A percentile compares a stretch with the other conserved stretches of the same genome.
Conservation (phyloP, 2,888 invertebrate genomes). For the Lamellibrachia satsuma region DNA sequence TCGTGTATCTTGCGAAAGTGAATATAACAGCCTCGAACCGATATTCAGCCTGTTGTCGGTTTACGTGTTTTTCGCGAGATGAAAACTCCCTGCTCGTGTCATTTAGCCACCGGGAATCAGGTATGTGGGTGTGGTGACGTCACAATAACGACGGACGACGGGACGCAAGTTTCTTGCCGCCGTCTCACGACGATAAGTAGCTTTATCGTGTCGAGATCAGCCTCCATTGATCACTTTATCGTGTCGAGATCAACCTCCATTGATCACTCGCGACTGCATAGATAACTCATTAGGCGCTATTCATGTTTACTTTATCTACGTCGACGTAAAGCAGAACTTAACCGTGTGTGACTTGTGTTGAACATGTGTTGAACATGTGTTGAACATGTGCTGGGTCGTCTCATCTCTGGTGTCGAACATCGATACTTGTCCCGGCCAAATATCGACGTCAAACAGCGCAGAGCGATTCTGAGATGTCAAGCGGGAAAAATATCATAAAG, state of each 20-base stretch:
- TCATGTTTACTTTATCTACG: not conserved
- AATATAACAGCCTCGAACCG: not conserved
- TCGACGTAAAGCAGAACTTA: not conserved
- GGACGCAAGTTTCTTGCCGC: not conserved
- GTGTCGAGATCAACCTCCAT: not conserved
- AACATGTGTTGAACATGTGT: no score
- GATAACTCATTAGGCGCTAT: not conserved
- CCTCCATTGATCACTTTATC: not conserved
- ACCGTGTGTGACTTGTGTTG: no score
- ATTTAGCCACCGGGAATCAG: not conserved
- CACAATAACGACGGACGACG: not conserved
- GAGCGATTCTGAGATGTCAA: no score
- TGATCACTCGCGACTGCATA: not conserved
- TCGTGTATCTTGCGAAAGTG: not conserved
- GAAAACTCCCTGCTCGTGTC: not conserved
- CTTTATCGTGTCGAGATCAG: not conserved
- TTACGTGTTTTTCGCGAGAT: not conserved
- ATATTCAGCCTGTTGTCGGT: not conserved
- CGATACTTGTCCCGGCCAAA: no score
- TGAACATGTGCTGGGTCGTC: no score
- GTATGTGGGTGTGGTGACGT: not conserved
- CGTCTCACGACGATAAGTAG: not conserved
- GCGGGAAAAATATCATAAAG: no score
- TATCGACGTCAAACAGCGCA: no score
- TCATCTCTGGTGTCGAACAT: no score